Evolutionary conservation across 2,888 invertebrate genomes (phyloP).

Genomic region (Idaea aversata): DNA sequence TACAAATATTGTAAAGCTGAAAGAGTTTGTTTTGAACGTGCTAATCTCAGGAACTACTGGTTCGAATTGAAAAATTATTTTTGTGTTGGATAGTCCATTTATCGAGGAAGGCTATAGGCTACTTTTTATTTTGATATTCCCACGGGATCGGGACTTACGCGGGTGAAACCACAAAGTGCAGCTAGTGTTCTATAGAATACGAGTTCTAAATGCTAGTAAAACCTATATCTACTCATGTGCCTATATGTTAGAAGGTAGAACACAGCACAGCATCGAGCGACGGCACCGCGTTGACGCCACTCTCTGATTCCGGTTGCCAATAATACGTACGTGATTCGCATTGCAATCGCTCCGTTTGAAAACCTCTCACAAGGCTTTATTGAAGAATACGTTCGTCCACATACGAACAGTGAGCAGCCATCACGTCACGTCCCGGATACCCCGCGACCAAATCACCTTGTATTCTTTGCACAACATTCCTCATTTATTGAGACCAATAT

Average conservation of each 20-base stretch:
- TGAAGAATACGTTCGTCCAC: constrained; percentile 52
- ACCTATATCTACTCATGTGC: too few species aligned
- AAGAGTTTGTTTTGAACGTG: too few species aligned
- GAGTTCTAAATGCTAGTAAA: too few species aligned
- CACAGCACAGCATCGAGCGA: constrained; percentile 27
- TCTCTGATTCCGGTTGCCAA: constrained; percentile 69
- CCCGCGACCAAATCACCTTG: constrained; percentile 28
- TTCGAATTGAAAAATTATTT: too few species aligned
- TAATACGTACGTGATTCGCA: constrained; percentile 70
- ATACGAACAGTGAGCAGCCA: constrained; percentile 39
- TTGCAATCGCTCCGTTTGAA: constrained; percentile 43
- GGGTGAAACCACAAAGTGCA: too few species aligned
- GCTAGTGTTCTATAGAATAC: too few species aligned
- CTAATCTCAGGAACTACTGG: too few species aligned
- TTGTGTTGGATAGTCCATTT: too few species aligned
- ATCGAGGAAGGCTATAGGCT: too few species aligned
- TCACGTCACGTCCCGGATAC: constrained; percentile 36
- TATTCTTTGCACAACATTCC: constrained; percentile 29
- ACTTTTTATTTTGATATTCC: too few species aligned
- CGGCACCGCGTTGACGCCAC: constrained; percentile 52
- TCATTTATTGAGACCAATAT: constrained; percentile 26
- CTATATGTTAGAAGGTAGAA: constrained; percentile 23
- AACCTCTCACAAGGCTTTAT: constrained; percentile 45
- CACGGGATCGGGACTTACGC: too few species aligned
- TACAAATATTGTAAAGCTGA: too few species aligned